Percentiles rank a stretch among this genome's conserved stretches.
phyloP scores from a whole-genome alignment of 2,797 vertebrate genomes.

The Pseudocheirus occidentalis region DNA sequence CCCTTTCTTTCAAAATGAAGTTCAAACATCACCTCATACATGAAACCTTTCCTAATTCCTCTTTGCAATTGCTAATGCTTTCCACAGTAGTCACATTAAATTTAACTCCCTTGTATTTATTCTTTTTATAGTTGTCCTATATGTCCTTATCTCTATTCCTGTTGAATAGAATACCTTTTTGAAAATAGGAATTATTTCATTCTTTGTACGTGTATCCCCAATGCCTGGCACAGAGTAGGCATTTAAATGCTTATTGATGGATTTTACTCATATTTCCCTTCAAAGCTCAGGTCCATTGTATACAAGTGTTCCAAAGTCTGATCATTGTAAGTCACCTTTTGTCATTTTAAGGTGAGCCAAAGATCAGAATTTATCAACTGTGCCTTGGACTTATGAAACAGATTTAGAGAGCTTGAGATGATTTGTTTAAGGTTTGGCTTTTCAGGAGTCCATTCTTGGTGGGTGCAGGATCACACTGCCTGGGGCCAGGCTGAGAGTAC shows the following conservation, averaged over 20 bases:
- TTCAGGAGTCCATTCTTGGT: constrained; percentile 16
- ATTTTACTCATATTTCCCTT: constrained; percentile 2
- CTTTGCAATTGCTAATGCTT: too few species aligned
- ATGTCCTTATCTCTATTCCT: too few species aligned
- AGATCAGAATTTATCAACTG: constrained; percentile 39
- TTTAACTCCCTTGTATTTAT: too few species aligned
- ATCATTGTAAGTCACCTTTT: constrained; percentile 45
- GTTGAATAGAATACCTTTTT: not conserved
- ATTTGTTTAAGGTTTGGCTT: constrained; percentile 24
- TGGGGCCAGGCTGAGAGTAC: not conserved
- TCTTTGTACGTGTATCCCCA: not conserved
- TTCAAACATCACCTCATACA: too few species aligned
- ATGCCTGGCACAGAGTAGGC: not conserved
- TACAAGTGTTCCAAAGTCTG: not conserved
- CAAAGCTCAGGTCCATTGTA: constrained; percentile 12
- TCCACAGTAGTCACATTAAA: too few species aligned
- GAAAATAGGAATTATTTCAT: not conserved
- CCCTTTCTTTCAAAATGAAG: too few species aligned
- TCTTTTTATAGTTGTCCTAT: too few species aligned
- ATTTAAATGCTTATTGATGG: not conserved
- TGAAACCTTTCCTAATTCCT: too few species aligned
- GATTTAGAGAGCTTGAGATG: not conserved
- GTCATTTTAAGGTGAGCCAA: constrained; percentile 40
- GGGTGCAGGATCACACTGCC: constrained; percentile 34
- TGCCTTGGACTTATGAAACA: not conserved